Conservation (phyloP, 2,888 invertebrate species). For the Xylophagus ater region DNA sequence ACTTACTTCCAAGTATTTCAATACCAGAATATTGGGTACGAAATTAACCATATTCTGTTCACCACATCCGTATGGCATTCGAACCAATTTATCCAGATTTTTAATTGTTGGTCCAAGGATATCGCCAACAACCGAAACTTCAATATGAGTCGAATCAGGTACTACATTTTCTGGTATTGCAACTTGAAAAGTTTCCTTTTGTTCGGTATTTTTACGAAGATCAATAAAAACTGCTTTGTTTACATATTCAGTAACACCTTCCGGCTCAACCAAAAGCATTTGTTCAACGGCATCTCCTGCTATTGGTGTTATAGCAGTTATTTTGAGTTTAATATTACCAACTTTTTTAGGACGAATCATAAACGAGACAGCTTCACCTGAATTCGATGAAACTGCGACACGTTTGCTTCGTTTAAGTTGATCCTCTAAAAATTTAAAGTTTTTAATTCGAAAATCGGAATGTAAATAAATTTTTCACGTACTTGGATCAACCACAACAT, state of each 20-base stretch:
- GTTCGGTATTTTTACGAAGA: constrained; percentile 44
- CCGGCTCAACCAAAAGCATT: constrained; percentile 63
- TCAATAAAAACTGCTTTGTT: constrained; percentile 67
- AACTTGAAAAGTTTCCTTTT: constrained; percentile 55
- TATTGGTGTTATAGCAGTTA: constrained; percentile 60
- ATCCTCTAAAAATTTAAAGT: constrained; percentile 12
- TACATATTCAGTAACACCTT: constrained; percentile 62
- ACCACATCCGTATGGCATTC: constrained; percentile 81
- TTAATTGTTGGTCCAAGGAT: constrained; percentile 65
- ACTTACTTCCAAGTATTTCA: constrained; percentile 71
- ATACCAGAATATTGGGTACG: constrained; percentile 77
- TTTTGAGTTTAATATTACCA: constrained; percentile 64
- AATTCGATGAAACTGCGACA: constrained; percentile 49
- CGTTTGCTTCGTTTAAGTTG: constrained; percentile 29
- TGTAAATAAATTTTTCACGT: constrained; percentile 26
- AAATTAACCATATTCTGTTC: constrained; percentile 89
- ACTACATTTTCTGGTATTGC: constrained; percentile 67
- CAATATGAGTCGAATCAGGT: constrained; percentile 57
- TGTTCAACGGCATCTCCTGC: constrained; percentile 71
- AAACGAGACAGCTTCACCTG: constrained; percentile 69
- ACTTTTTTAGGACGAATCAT: constrained; percentile 64
- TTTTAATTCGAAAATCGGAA: background rate
- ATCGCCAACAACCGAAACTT: constrained; percentile 56
- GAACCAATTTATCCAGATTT: constrained; percentile 61
- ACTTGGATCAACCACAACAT: constrained; percentile 59